phyloP scores from a whole-genome alignment of 2,888 invertebrate species.

The Plebejus melissa region DNA sequence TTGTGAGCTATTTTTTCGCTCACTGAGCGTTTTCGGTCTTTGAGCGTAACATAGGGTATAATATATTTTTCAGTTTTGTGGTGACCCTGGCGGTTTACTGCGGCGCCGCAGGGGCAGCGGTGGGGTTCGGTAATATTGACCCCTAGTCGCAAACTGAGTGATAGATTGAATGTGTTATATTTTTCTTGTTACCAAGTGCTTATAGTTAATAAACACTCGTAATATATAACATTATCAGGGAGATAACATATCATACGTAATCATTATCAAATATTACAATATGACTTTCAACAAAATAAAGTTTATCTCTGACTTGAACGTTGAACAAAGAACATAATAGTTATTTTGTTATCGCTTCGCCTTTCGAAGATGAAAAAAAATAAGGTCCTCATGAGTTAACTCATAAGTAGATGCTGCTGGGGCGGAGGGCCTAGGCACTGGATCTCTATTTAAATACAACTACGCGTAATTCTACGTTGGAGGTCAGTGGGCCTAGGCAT shows the following conservation, averaged over 20 bases:
- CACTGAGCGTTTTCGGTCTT: no score
- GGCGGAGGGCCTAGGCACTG: no score
- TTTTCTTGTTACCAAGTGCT: neutral
- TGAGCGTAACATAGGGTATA: no score
- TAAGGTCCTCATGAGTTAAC: neutral
- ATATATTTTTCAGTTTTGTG: no score
- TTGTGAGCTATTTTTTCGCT: no score
- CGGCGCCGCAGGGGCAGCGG: no score
- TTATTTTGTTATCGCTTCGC: neutral
- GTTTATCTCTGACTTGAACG: neutral
- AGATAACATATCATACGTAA: conserved; percentile 21
- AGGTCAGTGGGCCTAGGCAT: no score
- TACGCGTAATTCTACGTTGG: no score
- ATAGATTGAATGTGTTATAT: neutral
- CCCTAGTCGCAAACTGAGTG: no score
- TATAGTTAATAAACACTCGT: neutral
- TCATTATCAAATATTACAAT: conserved; percentile 20
- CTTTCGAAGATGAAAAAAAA: neutral
- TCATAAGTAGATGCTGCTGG: no score
- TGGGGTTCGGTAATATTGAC: no score
- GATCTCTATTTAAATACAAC: neutral
- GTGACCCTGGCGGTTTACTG: no score
- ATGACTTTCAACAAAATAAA: neutral
- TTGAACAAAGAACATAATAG: neutral
- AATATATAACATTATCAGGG: neutral